These are phyloP conservation scores for Scaptomyza tumidula DNA, from an alignment of 2,888 invertebrate species.

Conservation along the genomic window DNA sequence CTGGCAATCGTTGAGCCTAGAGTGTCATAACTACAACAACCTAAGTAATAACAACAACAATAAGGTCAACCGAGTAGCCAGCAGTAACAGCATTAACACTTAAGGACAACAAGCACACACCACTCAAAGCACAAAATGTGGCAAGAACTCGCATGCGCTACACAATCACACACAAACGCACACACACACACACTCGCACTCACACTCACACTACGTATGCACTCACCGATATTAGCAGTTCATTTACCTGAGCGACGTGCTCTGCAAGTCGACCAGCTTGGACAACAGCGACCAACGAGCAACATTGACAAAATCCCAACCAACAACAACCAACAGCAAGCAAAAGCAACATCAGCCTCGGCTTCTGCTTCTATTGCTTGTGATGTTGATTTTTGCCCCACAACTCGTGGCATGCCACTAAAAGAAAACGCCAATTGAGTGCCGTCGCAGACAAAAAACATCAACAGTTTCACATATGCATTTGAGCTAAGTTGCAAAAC, in stretches of 20 bases:
- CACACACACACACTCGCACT: not conserved
- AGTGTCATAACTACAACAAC: conserved; percentile 73
- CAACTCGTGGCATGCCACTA: conserved; percentile 47
- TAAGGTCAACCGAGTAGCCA: conserved; percentile 40
- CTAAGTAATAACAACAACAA: conserved; percentile 18
- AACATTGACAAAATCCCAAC: not conserved
- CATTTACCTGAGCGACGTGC: conserved; percentile 75
- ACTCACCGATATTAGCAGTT: conserved; percentile 58
- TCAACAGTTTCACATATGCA: conserved; percentile 52
- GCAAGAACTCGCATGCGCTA: conserved; percentile 35
- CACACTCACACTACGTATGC: conserved; percentile 12
- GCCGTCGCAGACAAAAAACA: conserved; percentile 34
- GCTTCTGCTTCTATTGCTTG: not conserved
- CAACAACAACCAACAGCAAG: not conserved
- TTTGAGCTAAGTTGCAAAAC: conserved; percentile 15
- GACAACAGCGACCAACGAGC: conserved; percentile 21
- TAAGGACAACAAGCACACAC: conserved; percentile 56
- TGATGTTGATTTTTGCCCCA: not conserved
- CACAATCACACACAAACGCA: conserved; percentile 20
- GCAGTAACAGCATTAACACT: conserved; percentile 51
- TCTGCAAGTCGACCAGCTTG: conserved; percentile 46
- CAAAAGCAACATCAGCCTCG: conserved; percentile 10
- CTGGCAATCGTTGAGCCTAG: conserved; percentile 68
- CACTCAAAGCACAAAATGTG: conserved; percentile 46
- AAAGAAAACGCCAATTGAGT: conserved; percentile 71